Base-by-base conservation (phyloP, 1,140 invertebrate genomes). In the Platorchestia sp. region DNA sequence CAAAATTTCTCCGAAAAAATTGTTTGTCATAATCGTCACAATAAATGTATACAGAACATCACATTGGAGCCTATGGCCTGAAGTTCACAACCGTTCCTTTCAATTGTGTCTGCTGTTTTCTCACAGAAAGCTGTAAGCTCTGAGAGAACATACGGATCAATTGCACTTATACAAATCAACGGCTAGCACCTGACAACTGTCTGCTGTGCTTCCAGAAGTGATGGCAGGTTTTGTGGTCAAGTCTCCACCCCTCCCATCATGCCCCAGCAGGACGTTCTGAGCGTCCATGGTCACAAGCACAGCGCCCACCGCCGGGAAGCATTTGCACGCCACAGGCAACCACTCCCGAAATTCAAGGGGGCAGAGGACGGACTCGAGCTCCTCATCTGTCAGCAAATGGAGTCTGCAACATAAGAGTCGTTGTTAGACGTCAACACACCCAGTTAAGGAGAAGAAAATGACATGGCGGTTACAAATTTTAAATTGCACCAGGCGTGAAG, bases 301-400 rank as follows among this genome's bases (percentile, higher is more conserved):
- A 36, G 43, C 40, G 44, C 22, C 45, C 91, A 93, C 44, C 3
- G 45, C 43, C 7, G 91, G 91, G 91, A 93, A 93, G 36, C 91
- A 93, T 47, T 93, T 93, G 36, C 45, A 7, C 44, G 44, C 43
- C 3, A 45, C 36, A 22, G 91, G 91, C 45, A 93, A 40, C 41
- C 41, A 93, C 6, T 45, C 40, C 0, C 6, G 40, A 42, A 10
- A 45, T 40, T 47, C 45, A 45, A 6, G 3, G 3, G 91, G 19
- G 44, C 91, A 93, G 5, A 93, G 36, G 91, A 93, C 41, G 91
- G 0, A 40, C 44, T 93, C 91, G 41, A 93, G 91, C 40, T 93
- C 91, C 40, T 93, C 91, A 14, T 93, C 45, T n/a, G 91, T 45
- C 3, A 93, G 91, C 10, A 93, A 41, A 93, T 93, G 45, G 0